Conservation (phyloP, 2,113 vertebrate species). For the Piaya cayana region DNA sequence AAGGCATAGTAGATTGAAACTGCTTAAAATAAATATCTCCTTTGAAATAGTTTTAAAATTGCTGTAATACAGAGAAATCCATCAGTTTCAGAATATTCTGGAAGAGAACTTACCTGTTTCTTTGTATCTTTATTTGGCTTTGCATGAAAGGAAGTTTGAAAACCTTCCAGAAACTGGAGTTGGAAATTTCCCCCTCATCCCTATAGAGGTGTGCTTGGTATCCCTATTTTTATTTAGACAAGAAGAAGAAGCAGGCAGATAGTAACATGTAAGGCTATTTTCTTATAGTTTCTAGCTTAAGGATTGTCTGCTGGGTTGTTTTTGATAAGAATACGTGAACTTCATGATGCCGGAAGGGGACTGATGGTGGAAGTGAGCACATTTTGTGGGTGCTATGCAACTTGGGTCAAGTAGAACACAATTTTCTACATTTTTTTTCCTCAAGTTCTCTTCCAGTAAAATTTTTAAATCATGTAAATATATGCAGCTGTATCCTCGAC, state of each 20-base stretch:
- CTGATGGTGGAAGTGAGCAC: background rate
- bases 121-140: background rate
- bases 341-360: background rate
- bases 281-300: background rate
- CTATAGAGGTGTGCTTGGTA: accelerated
- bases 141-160: background rate
- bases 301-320: background rate
- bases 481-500: background rate
- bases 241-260: background rate
- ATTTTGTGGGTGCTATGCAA: background rate
- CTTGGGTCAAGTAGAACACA: background rate
- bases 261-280: background rate
- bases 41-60: background rate
- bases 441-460: background rate
- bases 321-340: background rate
- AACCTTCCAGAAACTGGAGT: background rate
- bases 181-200: background rate
- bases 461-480: background rate
- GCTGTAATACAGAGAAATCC: background rate
- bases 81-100: background rate
- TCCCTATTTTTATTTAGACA: background rate
- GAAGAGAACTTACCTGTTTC: background rate
- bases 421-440: background rate
- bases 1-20: background rate
- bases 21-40: background rate